phyloP scores from a whole-genome alignment of 1,140 invertebrate genomes.

The Pectinophora gossypiella region DNA sequence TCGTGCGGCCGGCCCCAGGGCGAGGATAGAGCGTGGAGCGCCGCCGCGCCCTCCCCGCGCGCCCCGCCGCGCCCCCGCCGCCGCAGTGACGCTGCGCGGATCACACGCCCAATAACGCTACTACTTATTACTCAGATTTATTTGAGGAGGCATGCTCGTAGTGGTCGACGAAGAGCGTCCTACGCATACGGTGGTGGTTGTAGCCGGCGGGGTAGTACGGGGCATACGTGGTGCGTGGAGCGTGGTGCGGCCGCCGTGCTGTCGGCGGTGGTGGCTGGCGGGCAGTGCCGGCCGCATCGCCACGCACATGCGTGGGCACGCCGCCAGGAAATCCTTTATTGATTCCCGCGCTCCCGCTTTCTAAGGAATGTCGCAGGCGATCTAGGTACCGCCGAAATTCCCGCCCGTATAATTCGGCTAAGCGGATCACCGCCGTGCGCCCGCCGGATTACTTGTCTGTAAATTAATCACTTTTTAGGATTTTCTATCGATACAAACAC shows the following conservation, averaged over 20 bases:
- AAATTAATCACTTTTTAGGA: constrained; percentile 7
- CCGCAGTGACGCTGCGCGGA: constrained; percentile 70
- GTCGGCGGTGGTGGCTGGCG: neutral
- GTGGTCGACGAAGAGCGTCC: constrained; percentile 40
- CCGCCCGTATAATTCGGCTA: constrained; percentile 43
- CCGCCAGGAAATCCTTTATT: constrained; percentile 73
- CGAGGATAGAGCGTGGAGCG: constrained; percentile 38
- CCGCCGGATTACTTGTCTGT: constrained; percentile 24
- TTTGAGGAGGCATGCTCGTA: constrained; percentile 64
- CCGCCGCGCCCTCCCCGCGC: constrained; percentile 25
- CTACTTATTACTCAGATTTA: constrained; percentile 69
- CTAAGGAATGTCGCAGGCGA: constrained; percentile 68
- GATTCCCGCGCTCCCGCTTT: constrained; percentile 69
- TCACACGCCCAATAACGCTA: constrained; percentile 71
- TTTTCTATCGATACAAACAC: constrained; percentile 9
- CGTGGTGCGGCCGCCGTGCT: neutral
- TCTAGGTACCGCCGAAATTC: constrained; percentile 59
- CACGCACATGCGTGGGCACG: constrained; percentile 72
- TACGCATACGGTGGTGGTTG: constrained; percentile 2
- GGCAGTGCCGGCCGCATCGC: constrained; percentile 18
- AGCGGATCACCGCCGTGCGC: constrained; percentile 35
- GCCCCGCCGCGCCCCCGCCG: constrained; percentile 26
- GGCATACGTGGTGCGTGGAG: neutral
- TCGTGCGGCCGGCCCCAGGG: constrained; percentile 40
- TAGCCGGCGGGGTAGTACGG: neutral